A percentile compares a stretch with the other conserved stretches of the same genome.
These are phyloP conservation scores for Venustaconcha ellipsiformis DNA, from an alignment of 1,140 invertebrate genomes.

Conservation along the genomic window DNA sequence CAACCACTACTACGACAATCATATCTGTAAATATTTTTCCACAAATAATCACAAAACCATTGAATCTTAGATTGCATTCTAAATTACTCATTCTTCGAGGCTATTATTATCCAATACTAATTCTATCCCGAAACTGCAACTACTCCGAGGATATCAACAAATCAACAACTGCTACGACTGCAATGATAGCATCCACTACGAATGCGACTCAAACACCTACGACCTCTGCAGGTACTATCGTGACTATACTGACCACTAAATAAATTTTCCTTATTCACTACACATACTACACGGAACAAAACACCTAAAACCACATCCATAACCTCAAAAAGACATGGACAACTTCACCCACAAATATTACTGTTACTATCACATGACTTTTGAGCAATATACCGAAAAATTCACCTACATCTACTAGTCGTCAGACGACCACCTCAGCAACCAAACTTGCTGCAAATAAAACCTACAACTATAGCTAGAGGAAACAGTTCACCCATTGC, in stretches of 20 bases:
- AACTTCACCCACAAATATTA: conserved; percentile 27
- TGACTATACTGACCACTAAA: conserved; percentile 3
- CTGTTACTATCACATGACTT: conserved; percentile 17
- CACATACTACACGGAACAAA: conserved; percentile 11
- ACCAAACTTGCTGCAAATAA: not conserved
- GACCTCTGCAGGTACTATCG: conserved; percentile 1
- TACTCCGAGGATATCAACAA: conserved; percentile 12
- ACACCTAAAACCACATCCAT: conserved; percentile 26
- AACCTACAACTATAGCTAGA: too few relatives aligned
- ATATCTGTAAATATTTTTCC: too few relatives aligned
- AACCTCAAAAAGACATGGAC: conserved; percentile 28
- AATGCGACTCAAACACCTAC: conserved; percentile 20
- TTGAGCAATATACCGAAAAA: conserved; percentile 20
- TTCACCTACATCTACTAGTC: conserved; percentile 23
- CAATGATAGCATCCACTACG: conserved; percentile 1
- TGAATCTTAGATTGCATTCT: too few relatives aligned
- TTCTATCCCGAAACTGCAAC: not conserved
- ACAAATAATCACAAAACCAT: too few relatives aligned
- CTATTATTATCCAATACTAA: not conserved
- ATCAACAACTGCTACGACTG: conserved; percentile 18
- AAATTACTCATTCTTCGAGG: too few relatives aligned
- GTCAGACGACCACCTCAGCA: conserved; percentile 22
- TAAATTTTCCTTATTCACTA: not conserved
- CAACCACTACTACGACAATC: too few relatives aligned
- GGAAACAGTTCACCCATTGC: too few relatives aligned